Conservation (phyloP, 2,113 vertebrate genomes). For the Loxodonta africana region DNA sequence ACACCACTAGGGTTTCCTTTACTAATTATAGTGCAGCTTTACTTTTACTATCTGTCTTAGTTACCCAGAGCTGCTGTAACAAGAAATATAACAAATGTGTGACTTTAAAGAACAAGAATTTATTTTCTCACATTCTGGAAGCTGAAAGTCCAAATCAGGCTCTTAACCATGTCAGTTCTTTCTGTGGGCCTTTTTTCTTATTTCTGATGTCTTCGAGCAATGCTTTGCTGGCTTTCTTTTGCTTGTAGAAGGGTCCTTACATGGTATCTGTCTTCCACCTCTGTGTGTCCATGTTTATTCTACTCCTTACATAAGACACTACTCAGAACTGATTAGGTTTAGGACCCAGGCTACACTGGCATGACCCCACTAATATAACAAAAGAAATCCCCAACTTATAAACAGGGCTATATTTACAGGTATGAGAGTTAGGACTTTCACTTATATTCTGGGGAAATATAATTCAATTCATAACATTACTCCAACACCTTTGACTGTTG, state of each 20-base stretch:
- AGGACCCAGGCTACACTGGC: background rate
- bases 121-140: background rate
- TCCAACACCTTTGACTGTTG: fast-evolving
- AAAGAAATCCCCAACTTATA: no score
- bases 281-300: background rate
- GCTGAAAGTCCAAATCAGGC: background rate
- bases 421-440: background rate
- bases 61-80: background rate
- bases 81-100: background rate
- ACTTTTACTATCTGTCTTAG: background rate
- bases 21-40: no score
- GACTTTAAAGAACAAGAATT: background rate
- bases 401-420: background rate
- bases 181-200: no score
- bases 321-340: background rate
- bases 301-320: background rate
- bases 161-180: no score
- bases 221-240: no score
- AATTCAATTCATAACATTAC: background rate
- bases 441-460: background rate
- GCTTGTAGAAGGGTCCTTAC: no score
- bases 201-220: no score
- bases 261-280: background rate
- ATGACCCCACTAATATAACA: no score
- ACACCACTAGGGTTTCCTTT: no score